A percentile compares a stretch with the other conserved stretches of the same genome.
Conservation (phyloP, 2,113 vertebrate genomes). For the Emydura subglobosa region DNA sequence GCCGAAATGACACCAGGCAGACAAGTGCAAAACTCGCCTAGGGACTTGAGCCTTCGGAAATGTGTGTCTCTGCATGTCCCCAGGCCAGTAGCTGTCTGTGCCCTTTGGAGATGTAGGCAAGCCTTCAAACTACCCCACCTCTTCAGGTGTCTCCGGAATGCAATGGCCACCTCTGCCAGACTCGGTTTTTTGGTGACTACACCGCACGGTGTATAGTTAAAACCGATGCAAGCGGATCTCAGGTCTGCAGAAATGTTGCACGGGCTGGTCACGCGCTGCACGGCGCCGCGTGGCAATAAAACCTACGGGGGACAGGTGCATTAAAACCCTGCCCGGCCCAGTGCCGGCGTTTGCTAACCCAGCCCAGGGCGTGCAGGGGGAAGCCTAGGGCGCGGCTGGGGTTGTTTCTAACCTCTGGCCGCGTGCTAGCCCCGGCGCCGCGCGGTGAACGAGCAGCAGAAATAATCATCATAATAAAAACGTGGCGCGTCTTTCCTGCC, state of each 20-base stretch:
- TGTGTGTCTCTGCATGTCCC: rapidly evolving
- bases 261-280: background rate
- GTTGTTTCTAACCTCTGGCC: too few relatives aligned
- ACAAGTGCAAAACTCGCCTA: background rate
- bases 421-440: too few relatives aligned
- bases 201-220: rapidly evolving
- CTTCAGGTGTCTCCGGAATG: background rate
- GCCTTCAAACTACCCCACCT: background rate
- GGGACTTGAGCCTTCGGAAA: background rate
- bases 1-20: background rate
- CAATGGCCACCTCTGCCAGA: too few relatives aligned
- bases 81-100: background rate
- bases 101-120: background rate
- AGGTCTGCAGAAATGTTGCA: background rate
- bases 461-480: too few relatives aligned
- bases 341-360: rapidly evolving
- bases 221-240: background rate
- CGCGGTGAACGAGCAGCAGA: too few relatives aligned
- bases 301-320: too few relatives aligned
- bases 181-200: background rate
- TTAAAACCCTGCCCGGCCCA: rapidly evolving
- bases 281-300: too few relatives aligned
- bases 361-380: background rate
- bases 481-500: background rate
- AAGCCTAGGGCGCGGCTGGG: too few relatives aligned